These are phyloP conservation scores for Cantharis lateralis DNA, from an alignment of 2,888 invertebrate genomes.

Conservation along the genomic window DNA sequence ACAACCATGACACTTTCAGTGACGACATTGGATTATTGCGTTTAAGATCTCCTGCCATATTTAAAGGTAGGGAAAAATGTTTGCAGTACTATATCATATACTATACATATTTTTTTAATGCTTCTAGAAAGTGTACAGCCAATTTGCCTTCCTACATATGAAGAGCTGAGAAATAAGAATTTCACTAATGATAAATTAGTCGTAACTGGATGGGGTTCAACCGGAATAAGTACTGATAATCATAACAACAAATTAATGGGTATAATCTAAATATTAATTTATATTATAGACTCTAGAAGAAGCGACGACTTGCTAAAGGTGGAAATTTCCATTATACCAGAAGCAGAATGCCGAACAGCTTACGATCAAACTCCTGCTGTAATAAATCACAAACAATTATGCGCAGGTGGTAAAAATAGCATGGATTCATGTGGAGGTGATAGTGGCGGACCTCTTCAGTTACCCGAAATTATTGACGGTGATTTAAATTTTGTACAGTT, in stretches of 20 bases:
- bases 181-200: slow-evolving; percentile 60
- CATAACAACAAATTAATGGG: neutral
- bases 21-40: slow-evolving; percentile 65
- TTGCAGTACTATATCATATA: too few relatives aligned
- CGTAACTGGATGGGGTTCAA: slow-evolving; percentile 79
- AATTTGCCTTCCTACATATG: slow-evolving; percentile 57
- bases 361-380: slow-evolving; percentile 40
- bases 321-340: neutral
- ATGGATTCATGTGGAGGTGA: slow-evolving; percentile 70
- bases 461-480: neutral
- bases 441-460: slow-evolving; percentile 68
- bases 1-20: slow-evolving; percentile 55
- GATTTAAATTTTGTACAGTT: slow-evolving; percentile 60
- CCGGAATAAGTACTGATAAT: slow-evolving; percentile 58
- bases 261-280: slow-evolving; percentile 33
- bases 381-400: slow-evolving; percentile 57
- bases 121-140: slow-evolving; percentile 52
- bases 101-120: too few relatives aligned
- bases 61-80: slow-evolving; percentile 43
- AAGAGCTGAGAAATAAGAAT: slow-evolving; percentile 44
- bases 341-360: neutral
- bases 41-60: slow-evolving; percentile 52
- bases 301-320: neutral
- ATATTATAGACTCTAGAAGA: neutral
- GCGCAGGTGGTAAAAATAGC: slow-evolving; percentile 64